Evolutionary conservation across 2,797 vertebrate species (phyloP).

Genomic region (Rhincodon typus): DNA sequence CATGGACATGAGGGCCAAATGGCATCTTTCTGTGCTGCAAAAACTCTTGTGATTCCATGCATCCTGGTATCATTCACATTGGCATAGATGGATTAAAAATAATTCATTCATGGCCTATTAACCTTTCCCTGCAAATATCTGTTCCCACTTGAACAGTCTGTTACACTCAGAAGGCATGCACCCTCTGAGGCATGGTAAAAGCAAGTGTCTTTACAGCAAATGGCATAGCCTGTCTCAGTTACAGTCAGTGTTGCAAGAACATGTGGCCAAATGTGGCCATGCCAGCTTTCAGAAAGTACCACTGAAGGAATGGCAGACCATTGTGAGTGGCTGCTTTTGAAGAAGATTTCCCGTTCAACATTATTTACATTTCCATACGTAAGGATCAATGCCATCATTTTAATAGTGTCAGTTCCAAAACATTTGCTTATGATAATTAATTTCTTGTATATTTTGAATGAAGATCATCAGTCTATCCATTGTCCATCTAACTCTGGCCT

Average conservation of each 20-base stretch:
- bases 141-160: not conserved
- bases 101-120: not conserved
- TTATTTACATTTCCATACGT: not conserved
- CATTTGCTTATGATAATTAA: not conserved
- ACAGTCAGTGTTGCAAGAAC: not conserved
- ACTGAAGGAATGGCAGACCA: not conserved
- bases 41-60: too few species aligned
- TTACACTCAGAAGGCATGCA: not conserved
- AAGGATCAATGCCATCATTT: too few species aligned
- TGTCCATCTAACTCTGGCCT: not conserved
- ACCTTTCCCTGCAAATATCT: not conserved
- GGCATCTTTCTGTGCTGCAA: too few species aligned
- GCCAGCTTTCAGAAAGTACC: not conserved
- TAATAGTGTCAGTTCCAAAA: not conserved
- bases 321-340: not conserved
- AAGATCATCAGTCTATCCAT: not conserved
- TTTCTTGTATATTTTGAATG: not conserved
- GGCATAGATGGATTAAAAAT: not conserved
- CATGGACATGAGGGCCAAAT: too few species aligned
- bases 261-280: not conserved
- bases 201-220: not conserved
- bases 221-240: not conserved
- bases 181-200: not conserved
- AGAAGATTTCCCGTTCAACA: not conserved
- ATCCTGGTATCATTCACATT: not conserved